Percentiles rank a stretch among this genome's conserved stretches.
These are phyloP conservation scores for Microcebus lehilahytsara DNA, from an alignment of 2,113 vertebrate genomes.

Conservation along the genomic window DNA sequence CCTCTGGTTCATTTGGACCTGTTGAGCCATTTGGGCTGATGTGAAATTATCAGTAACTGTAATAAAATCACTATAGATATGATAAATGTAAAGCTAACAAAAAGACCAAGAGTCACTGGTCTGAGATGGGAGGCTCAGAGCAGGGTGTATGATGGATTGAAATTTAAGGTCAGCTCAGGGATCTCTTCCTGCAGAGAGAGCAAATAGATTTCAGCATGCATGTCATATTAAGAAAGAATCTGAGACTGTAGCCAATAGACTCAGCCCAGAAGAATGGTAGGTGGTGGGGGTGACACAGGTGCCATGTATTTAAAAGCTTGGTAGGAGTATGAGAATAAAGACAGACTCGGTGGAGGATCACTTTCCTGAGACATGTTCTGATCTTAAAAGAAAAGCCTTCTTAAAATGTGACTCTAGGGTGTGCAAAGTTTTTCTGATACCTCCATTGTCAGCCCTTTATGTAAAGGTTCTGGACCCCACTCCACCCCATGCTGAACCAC, in stretches of 20 bases:
- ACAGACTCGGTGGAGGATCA: accelerated
- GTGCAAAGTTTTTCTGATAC: neutral
- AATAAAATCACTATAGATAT: constrained; percentile 37
- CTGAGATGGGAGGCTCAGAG: neutral
- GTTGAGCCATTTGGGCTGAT: constrained; percentile 33
- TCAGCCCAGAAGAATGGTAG: neutral
- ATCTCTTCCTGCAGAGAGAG: neutral
- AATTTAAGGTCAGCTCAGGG: neutral
- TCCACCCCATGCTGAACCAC: neutral
- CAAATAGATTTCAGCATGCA: accelerated
- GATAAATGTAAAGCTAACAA: neutral
- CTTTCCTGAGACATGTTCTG: neutral
- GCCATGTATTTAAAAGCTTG: accelerated
- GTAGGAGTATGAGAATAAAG: neutral
- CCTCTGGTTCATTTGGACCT: constrained; percentile 3
- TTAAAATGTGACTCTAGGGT: neutral
- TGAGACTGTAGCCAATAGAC: neutral
- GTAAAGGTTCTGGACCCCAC: accelerated
- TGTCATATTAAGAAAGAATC: neutral
- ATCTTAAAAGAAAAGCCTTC: neutral
- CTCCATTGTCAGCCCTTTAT: neutral
- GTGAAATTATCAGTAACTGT: constrained; percentile 56
- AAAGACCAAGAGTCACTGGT: neutral
- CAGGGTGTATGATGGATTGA: neutral
- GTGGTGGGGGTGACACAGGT: accelerated